Conservation (phyloP, 2,797 vertebrate species). For the Amniataba percoides region DNA sequence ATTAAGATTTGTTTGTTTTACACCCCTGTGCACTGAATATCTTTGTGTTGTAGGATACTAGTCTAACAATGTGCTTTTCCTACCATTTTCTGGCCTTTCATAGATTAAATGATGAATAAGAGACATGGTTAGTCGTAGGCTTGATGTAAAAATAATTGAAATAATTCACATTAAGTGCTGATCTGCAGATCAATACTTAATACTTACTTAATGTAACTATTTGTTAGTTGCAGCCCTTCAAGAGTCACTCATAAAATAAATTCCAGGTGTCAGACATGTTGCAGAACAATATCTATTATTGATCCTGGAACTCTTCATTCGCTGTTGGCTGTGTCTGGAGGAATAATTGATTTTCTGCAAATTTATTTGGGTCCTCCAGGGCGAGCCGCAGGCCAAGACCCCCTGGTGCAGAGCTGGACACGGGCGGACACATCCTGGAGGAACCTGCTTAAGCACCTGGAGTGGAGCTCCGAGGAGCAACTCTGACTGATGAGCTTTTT, state of each 20-base stretch:
- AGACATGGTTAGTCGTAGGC: not conserved
- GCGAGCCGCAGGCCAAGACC: slow-evolving; percentile 37
- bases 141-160: not conserved
- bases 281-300: slow-evolving; percentile 35
- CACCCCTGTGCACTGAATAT: not conserved
- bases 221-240: not conserved
- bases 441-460: slow-evolving; percentile 49
- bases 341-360: slow-evolving; percentile 36
- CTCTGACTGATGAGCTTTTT: slow-evolving; percentile 84
- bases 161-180: not conserved
- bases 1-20: not conserved
- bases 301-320: slow-evolving; percentile 1
- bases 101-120: not conserved
- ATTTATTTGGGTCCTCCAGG: slow-evolving; percentile 40
- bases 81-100: not conserved
- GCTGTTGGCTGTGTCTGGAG: slow-evolving; percentile 6
- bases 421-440: slow-evolving; percentile 32
- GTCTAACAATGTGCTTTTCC: no score
- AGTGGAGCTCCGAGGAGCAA: slow-evolving; percentile 52
- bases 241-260: slow-evolving; percentile 21
- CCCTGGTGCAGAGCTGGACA: slow-evolving; percentile 28
- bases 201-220: not conserved
- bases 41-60: not conserved
- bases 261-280: not conserved
- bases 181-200: not conserved